Evolutionary conservation across 2,797 vertebrate species (phyloP).

Genomic region (Bufotes viridis): DNA sequence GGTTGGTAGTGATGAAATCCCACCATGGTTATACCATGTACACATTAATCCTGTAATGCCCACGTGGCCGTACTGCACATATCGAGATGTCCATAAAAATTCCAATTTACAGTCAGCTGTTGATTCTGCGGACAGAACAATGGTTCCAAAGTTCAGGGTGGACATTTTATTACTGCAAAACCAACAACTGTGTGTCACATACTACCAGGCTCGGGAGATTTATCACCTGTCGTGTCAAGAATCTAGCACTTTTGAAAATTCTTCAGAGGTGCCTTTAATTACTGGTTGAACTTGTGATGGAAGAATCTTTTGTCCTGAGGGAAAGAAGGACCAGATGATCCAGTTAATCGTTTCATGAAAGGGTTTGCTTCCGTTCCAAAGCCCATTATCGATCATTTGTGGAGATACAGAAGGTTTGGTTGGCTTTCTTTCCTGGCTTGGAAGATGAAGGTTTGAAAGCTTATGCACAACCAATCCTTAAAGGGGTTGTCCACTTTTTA

Average conservation of each 20-base stretch:
- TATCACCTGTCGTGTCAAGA: background rate
- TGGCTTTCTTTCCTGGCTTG: background rate
- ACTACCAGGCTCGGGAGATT: background rate
- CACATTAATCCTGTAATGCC: background rate
- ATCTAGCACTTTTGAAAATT: background rate
- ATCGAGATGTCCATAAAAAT: background rate
- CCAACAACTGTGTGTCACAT: constrained; percentile 1
- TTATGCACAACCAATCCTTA: too few relatives aligned
- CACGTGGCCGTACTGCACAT: background rate
- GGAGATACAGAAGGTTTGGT: background rate
- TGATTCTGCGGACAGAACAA: background rate
- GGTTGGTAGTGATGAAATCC: background rate
- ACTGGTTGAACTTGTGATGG: background rate
- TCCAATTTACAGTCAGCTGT: background rate
- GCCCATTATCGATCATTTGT: background rate
- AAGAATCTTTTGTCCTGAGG: background rate
- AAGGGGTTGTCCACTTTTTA: too few relatives aligned
- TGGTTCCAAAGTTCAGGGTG: constrained; percentile 20
- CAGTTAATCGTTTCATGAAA: background rate
- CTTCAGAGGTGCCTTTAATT: background rate
- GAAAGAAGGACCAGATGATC: background rate
- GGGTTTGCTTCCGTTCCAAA: background rate
- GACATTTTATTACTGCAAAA: background rate
- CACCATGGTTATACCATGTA: background rate
- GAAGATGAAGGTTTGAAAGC: too few relatives aligned